Conservation (phyloP, 1,140 invertebrate species). For the Pomacea maculata region DNA sequence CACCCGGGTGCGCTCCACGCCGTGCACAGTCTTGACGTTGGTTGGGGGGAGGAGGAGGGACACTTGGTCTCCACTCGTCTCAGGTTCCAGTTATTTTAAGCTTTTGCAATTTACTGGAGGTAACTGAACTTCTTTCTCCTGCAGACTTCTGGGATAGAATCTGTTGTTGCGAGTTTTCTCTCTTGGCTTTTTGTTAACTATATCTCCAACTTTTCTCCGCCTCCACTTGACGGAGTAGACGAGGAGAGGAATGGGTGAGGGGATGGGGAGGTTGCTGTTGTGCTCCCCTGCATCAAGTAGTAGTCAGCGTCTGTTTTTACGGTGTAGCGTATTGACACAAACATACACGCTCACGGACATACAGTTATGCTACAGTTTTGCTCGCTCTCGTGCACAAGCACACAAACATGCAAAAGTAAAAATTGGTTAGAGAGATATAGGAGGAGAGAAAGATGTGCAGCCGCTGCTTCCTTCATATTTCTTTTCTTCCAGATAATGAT, state of each 20-base stretch:
- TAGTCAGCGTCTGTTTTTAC: background rate
- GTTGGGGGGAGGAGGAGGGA: background rate
- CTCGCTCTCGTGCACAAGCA: too few relatives aligned
- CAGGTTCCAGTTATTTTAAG: constrained; percentile 6
- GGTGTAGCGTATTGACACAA: too few relatives aligned
- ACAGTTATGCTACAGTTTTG: too few relatives aligned
- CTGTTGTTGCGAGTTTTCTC: background rate
- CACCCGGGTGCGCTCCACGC: background rate
- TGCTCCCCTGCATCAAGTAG: background rate
- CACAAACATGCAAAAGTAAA: too few relatives aligned
- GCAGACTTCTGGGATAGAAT: background rate
- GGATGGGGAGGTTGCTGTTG: too few relatives aligned
- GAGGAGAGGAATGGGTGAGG: background rate
- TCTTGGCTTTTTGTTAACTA: background rate
- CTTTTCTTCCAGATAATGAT: too few relatives aligned
- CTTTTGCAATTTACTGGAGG: background rate
- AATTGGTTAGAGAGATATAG: too few relatives aligned
- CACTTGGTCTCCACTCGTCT: background rate
- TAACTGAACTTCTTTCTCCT: background rate
- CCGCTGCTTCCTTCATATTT: too few relatives aligned
- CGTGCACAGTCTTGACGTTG: background rate
- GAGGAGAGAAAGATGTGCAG: too few relatives aligned
- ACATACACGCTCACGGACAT: too few relatives aligned
- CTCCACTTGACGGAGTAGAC: too few relatives aligned
- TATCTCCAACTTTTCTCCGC: background rate